phyloP scores from a whole-genome alignment of 2,797 vertebrate genomes.

The Sebastes glaucus region DNA sequence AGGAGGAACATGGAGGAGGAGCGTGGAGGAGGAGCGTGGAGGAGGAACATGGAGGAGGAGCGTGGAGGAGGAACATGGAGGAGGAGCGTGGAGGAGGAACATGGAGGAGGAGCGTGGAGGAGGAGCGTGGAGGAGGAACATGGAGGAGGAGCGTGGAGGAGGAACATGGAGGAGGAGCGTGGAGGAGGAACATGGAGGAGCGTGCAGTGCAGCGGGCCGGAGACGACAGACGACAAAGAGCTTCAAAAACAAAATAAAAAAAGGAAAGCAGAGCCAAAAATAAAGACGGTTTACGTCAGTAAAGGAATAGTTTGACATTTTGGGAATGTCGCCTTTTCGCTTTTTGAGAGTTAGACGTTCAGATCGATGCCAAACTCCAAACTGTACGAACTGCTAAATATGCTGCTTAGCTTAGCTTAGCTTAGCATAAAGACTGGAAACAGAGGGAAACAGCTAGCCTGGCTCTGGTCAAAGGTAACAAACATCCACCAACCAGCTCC shows the following conservation, averaged over 20 bases:
- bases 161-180: neutral
- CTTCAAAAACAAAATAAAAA: neutral
- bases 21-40: too few species aligned
- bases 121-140: fast-evolving
- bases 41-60: too few species aligned
- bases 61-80: too few species aligned
- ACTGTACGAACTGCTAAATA: neutral
- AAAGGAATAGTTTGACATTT: neutral
- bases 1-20: too few species aligned
- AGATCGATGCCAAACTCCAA: neutral
- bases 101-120: fast-evolving
- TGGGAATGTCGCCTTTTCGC: neutral
- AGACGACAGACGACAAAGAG: neutral
- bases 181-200: neutral
- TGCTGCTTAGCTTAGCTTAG: neutral
- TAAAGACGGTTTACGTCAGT: neutral
- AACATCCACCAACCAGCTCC: fast-evolving
- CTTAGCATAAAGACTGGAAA: neutral
- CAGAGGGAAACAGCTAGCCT: neutral
- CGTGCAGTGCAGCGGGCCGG: neutral
- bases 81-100: too few species aligned
- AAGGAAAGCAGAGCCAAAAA: neutral
- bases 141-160: neutral
- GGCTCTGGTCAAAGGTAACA: neutral
- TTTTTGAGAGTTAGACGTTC: neutral